A percentile compares a stretch with the other conserved stretches of the same genome.
Evolutionary conservation across 2,888 invertebrate genomes (phyloP).

Genomic region (Chironomus riparius): DNA sequence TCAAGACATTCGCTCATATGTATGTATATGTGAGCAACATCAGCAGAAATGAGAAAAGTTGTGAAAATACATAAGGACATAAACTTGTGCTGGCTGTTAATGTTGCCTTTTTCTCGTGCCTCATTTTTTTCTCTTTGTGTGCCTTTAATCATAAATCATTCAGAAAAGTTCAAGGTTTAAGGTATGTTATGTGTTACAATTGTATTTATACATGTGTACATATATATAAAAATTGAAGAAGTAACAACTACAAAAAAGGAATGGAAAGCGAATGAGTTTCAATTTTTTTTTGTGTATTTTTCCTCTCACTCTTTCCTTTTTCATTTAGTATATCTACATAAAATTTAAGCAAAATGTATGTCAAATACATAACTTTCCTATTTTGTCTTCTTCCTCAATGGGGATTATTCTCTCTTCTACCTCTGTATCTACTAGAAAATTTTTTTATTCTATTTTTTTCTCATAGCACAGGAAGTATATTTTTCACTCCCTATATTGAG

Average conservation of each 20-base stretch:
- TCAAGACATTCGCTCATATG: too few species aligned
- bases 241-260: too few species aligned
- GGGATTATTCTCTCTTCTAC: neutral
- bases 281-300: neutral
- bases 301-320: neutral
- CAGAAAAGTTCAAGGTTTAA: conserved; percentile 24
- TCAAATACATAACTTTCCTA: neutral
- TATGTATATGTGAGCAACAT: neutral
- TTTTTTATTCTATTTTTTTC: too few species aligned
- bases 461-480: too few species aligned
- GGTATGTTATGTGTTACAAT: neutral
- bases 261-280: neutral
- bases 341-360: neutral
- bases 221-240: neutral
- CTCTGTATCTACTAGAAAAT: too few species aligned
- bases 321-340: neutral
- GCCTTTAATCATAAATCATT: conserved; percentile 24
- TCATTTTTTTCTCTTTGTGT: neutral
- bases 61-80: neutral
- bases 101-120: neutral
- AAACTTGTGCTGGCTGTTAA: neutral
- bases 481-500: neutral
- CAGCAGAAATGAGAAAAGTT: neutral
- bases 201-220: neutral
- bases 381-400: neutral